These are phyloP conservation scores for Manis pentadactyla DNA, from an alignment of 2,797 vertebrate species.

Conservation along the genomic window DNA sequence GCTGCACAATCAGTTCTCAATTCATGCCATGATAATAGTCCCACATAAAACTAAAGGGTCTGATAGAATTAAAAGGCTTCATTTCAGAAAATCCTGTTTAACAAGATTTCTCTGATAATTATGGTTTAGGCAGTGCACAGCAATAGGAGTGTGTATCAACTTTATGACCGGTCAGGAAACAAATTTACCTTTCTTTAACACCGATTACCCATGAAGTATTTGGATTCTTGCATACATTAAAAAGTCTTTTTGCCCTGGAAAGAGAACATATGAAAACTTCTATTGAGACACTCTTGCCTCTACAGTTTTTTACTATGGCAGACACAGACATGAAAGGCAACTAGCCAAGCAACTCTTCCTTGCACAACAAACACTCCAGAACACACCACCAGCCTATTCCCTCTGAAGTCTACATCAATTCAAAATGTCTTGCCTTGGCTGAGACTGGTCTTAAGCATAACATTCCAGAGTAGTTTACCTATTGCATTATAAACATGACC, in stretches of 20 bases:
- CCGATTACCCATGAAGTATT: constrained; percentile 43
- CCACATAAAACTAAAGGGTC: constrained; percentile 29
- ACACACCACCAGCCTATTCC: background rate
- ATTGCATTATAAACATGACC: too few species aligned
- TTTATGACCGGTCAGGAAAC: constrained; percentile 64
- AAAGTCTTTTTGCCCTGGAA: constrained; percentile 44
- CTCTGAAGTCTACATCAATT: background rate
- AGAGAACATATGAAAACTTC: constrained; percentile 53
- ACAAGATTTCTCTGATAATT: constrained; percentile 65
- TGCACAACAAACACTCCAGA: constrained; percentile 48
- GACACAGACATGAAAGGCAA: constrained; percentile 61
- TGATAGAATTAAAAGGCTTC: constrained; percentile 27
- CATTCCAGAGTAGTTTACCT: too few species aligned
- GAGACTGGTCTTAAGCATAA: too few species aligned
- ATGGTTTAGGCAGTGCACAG: constrained; percentile 22
- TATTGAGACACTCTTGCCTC: constrained; percentile 39
- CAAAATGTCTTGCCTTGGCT: too few species aligned
- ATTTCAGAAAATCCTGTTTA: constrained; percentile 64
- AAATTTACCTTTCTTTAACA: constrained; percentile 27
- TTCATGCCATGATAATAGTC: constrained; percentile 34
- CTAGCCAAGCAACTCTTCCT: constrained; percentile 52
- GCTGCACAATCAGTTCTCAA: constrained; percentile 49
- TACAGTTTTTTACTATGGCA: constrained; percentile 41
- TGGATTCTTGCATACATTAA: constrained; percentile 40
- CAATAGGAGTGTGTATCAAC: constrained; percentile 21